Percentiles rank a stretch among this genome's conserved stretches.
Conservation (phyloP, 2,888 invertebrate species). For the Epirrhoe tristata region DNA sequence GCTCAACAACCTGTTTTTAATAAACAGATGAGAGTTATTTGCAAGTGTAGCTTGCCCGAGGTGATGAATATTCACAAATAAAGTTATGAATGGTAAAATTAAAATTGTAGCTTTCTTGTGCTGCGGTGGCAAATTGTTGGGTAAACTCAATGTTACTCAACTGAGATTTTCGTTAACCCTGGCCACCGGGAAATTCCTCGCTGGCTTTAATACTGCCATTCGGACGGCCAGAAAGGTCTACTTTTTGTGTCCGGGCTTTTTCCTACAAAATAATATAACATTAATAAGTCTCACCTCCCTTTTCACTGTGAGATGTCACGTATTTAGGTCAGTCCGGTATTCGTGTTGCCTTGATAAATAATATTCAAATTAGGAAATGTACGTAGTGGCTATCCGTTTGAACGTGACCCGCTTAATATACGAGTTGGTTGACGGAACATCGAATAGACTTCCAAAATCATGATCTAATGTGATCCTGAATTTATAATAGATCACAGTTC, state of each 20-base stretch:
- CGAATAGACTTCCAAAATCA: conserved; percentile 16
- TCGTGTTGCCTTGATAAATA: conserved; percentile 59
- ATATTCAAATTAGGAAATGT: conserved; percentile 55
- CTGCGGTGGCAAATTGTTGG: conserved; percentile 34
- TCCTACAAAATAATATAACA: conserved; percentile 71
- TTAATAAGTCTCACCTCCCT: conserved; percentile 72
- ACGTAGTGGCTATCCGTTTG: conserved; percentile 48
- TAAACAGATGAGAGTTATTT: conserved; percentile 29
- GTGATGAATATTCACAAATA: conserved; percentile 29
- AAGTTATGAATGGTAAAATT: conserved; percentile 15
- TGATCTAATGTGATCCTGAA: conserved; percentile 6
- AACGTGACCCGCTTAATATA: conserved; percentile 49
- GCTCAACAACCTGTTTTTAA: conserved; percentile 30
- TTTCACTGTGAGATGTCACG: conserved; percentile 63
- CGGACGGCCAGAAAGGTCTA: conserved; percentile 67
- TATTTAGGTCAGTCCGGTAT: conserved; percentile 61
- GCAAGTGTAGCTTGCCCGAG: conserved; percentile 17
- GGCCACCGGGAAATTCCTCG: conserved; percentile 52
- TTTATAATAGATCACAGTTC: conserved; percentile 1
- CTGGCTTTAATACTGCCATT: conserved; percentile 73
- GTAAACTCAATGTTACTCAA: conserved; percentile 46
- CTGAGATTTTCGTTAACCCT: conserved; percentile 53
- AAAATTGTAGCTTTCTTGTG: conserved; percentile 12
- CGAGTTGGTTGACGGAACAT: conserved; percentile 23
- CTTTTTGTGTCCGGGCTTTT: conserved; percentile 66